Evolutionary conservation across 2,888 invertebrate species (phyloP).

Genomic region (Andrena marginata): DNA sequence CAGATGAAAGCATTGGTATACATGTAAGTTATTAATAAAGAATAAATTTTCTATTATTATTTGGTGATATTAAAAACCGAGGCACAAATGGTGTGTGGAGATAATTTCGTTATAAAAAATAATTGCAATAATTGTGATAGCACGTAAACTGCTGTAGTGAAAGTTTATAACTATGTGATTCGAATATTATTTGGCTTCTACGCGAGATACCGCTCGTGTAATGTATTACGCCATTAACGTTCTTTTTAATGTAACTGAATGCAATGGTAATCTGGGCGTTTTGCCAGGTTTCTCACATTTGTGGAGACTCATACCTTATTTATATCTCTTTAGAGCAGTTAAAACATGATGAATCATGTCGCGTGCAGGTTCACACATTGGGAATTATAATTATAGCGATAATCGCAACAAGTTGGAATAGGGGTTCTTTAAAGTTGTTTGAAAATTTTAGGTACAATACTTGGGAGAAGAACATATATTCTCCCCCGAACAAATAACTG

Average conservation of each 20-base stretch:
- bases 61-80: neutral
- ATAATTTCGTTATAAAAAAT: neutral
- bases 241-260: conserved; percentile 42
- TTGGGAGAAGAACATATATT: conserved; percentile 94
- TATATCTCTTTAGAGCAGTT: conserved; percentile 71
- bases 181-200: neutral
- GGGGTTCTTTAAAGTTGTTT: conserved; percentile 6
- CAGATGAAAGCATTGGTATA: conserved; percentile 94
- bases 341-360: conserved; percentile 57
- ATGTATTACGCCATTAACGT: conserved; percentile 5
- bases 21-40: conserved; percentile 88
- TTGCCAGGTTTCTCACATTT: conserved; percentile 63
- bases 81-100: no score
- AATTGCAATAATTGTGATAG: neutral
- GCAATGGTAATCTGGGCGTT: conserved; percentile 61
- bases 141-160: neutral
- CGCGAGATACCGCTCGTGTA: neutral
- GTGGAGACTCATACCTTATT: conserved; percentile 69
- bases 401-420: neutral
- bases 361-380: neutral
- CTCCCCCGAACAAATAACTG: conserved; percentile 97
- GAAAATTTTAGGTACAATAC: conserved; percentile 89
- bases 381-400: conserved; percentile 7
- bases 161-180: neutral
- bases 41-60: neutral